Evolutionary conservation across 2,113 vertebrate species (phyloP), one percentile per base, ranked within the genome.

Genomic region (Melospiza georgiana): DNA sequence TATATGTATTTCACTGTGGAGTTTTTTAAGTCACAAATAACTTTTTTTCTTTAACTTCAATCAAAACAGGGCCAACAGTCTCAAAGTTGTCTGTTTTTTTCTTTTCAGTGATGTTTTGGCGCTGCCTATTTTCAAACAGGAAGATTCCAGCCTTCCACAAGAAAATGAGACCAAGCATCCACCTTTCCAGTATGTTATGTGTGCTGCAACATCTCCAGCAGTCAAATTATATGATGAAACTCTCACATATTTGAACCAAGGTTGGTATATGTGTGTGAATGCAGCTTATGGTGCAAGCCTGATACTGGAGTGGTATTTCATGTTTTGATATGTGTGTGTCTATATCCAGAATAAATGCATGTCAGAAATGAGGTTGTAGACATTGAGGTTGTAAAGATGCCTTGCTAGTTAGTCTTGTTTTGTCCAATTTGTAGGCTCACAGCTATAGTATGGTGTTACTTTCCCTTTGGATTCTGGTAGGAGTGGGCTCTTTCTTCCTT

Each of bases 171-270:
- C 98, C 44, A 98, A 98, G 67, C 97, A 98, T 89, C 98, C 98
- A 18, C 98, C 98, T 65, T 98, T 98, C 89, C 98, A 98, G 81
- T 98, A 98, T 11, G 97, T 98, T 76, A 98, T 98, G 98, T 98
- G 98, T 79, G 97, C 98, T 59, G 98, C 98, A 27, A 98, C 98
- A 5, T 98, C 98, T 8, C 98, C 98, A 30, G 98, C 98, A 66
- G 97, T 98, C 16, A 98, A 98, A 79, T 85, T 98, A 37, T 98
- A 98, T 1, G 98, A 98, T 48, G 98, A 98, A 96, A 98, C 98
- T 6, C 98, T 98, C 66, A 98, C 98, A 5, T 98, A 98, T 94
- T 96, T 98, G 97, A 98, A 98, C 96, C 98, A 98, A 98, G 98
- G 98, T 98, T 63, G 74, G 97, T 95, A 39, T 37, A 30, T 21